A percentile compares a stretch with the other conserved stretches of the same genome.
phyloP scores from a whole-genome alignment of 2,113 vertebrate genomes.

The Melanerpes formicivorus region DNA sequence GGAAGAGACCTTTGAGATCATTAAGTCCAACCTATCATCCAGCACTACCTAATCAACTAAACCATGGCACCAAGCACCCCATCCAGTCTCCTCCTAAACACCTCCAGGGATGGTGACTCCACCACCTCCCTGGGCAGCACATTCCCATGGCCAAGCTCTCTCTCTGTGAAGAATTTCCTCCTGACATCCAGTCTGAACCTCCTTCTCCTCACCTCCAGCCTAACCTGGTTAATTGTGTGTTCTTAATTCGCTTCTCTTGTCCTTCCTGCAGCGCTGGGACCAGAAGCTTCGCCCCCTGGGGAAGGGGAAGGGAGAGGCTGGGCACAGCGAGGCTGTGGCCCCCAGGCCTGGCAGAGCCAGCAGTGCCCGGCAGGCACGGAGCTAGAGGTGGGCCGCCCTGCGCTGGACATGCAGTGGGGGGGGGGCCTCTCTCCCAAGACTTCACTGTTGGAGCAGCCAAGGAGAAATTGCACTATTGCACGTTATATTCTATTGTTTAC shows the following conservation, averaged over 20 bases:
- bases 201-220: too few species aligned
- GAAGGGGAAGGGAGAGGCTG: constrained; percentile 69
- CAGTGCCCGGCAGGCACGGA: constrained; percentile 67
- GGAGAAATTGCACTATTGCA: constrained; percentile 91
- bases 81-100: too few species aligned
- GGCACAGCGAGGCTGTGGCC: constrained; percentile 44
- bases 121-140: too few species aligned
- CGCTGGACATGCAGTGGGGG: constrained; percentile 22
- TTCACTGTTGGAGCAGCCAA: constrained; percentile 76
- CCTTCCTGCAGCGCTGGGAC: constrained; percentile 81
- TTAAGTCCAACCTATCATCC: too few species aligned
- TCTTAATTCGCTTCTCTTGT: neutral
- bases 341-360: constrained; percentile 52
- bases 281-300: constrained; percentile 78
- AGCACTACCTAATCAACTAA: too few species aligned
- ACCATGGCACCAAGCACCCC: too few species aligned
- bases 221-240: too few species aligned
- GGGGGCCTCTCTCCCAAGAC: constrained; percentile 69
- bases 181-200: too few species aligned
- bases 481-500: constrained; percentile 84
- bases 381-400: constrained; percentile 47
- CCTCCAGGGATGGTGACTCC: too few species aligned
- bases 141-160: too few species aligned
- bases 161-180: too few species aligned
- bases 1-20: too few species aligned